Evolutionary conservation across 1,140 invertebrate species (phyloP).

Genomic region (Achroia grisella): DNA sequence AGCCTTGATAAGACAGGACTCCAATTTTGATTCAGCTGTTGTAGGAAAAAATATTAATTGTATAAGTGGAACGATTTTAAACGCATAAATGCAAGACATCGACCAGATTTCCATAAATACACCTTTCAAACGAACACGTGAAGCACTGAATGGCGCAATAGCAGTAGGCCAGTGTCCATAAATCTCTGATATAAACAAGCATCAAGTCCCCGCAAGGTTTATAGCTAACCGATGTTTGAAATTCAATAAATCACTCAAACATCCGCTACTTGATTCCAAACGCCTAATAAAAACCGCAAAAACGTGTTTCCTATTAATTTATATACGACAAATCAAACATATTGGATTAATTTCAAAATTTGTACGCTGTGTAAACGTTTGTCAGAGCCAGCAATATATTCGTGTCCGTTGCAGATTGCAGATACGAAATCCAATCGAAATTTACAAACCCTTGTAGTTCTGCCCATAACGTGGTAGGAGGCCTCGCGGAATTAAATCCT

Average conservation of each 20-base stretch:
- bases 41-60: too few species aligned
- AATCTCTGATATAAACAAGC: conserved; percentile 43
- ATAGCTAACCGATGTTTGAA: conserved; percentile 36
- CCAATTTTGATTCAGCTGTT: too few species aligned
- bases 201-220: conserved; percentile 24
- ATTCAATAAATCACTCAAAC: conserved; percentile 43
- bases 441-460: conserved; percentile 63
- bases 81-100: too few species aligned
- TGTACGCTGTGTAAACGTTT: conserved; percentile 65
- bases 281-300: conserved; percentile 14
- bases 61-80: too few species aligned
- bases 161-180: conserved; percentile 21
- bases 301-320: conserved; percentile 33
- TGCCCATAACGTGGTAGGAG: conserved; percentile 63
- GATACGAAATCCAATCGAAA: conserved; percentile 66
- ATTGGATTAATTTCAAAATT: conserved; percentile 61
- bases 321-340: conserved; percentile 23
- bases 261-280: conserved; percentile 46
- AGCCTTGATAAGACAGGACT: too few species aligned
- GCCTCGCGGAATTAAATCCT: conserved; percentile 60
- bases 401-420: conserved; percentile 52
- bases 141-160: conserved; percentile 10
- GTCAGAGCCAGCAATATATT: conserved; percentile 53
- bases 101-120: neutral
- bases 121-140: neutral